These are phyloP conservation scores for Todiramphus chloris DNA, from an alignment of 2,113 vertebrate species.

Conservation along the genomic window DNA sequence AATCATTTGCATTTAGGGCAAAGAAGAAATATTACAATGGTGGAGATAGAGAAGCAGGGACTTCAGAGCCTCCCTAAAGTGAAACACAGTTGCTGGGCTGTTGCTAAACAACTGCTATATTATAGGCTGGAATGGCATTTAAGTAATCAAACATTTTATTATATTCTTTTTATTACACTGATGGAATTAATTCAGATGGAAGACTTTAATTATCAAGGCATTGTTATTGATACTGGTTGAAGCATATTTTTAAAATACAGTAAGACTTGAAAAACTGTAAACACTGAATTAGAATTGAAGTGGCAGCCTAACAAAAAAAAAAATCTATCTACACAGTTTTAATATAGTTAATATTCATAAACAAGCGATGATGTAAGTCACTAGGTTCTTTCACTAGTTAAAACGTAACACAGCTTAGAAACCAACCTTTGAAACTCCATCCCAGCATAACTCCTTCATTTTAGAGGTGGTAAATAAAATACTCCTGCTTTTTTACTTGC, in stretches of 20 bases:
- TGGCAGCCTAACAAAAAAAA: neutral
- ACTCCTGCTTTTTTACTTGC: neutral
- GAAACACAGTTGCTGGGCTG: neutral
- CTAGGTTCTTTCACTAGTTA: neutral
- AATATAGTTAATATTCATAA: neutral
- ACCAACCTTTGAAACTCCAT: neutral
- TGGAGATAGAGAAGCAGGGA: neutral
- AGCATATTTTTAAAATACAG: neutral
- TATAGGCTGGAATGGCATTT: neutral
- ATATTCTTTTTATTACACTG: neutral
- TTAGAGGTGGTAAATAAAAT: neutral
- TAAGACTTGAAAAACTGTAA: neutral
- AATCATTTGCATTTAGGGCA: neutral
- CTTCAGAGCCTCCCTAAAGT: neutral
- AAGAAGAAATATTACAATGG: neutral
- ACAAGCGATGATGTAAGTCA: neutral
- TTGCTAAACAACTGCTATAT: neutral
- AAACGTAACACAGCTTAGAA: neutral
- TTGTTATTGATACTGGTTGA: neutral
- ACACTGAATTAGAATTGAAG: neutral
- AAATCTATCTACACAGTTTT: neutral
- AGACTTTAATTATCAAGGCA: neutral
- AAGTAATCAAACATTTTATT: neutral
- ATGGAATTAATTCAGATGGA: neutral
- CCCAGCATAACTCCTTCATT: neutral